phyloP scores from a whole-genome alignment of 2,797 vertebrate species.

The Gephyroberyx darwinii region DNA sequence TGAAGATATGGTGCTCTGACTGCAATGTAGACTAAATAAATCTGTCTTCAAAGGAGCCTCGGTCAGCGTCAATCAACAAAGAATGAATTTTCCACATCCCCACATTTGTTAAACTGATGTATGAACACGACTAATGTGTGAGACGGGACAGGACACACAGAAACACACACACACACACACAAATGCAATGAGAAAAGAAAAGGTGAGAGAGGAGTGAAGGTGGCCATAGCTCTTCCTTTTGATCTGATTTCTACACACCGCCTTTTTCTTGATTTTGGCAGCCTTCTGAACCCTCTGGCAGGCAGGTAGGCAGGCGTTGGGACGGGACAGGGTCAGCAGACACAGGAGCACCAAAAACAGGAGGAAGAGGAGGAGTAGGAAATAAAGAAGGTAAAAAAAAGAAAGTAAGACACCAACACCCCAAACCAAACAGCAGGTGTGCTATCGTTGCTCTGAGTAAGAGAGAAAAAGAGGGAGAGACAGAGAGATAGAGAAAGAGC shows the following conservation, averaged over 20 bases:
- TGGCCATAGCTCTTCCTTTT: slow-evolving; percentile 60
- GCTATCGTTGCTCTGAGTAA: slow-evolving; percentile 60
- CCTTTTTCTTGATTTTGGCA: slow-evolving; percentile 99
- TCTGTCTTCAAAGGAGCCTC: neutral
- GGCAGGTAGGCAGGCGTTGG: slow-evolving; percentile 70
- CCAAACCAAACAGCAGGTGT: slow-evolving; percentile 74
- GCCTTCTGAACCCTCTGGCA: slow-evolving; percentile 99
- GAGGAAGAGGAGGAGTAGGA: slow-evolving; percentile 73
- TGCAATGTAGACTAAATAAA: neutral
- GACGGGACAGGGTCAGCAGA: slow-evolving; percentile 76
- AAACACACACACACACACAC: slow-evolving; percentile 30
- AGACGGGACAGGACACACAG: slow-evolving; percentile 38
- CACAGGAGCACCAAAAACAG: slow-evolving; percentile 76
- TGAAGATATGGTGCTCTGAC: neutral
- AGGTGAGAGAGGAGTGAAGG: slow-evolving; percentile 53
- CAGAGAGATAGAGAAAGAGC: slow-evolving; percentile 6
- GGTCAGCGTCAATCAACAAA: neutral
- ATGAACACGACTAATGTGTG: slow-evolving; percentile 7
- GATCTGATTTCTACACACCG: slow-evolving; percentile 91
- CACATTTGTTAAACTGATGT: neutral
- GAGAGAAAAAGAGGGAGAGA: slow-evolving; percentile 12
- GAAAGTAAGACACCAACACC: slow-evolving; percentile 73
- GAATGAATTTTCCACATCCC: neutral
- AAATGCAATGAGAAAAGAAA: slow-evolving; percentile 53
- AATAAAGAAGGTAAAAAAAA: slow-evolving; percentile 79